phyloP scores from a whole-genome alignment of 2,888 invertebrate species.

The Xiphydria camelus region DNA sequence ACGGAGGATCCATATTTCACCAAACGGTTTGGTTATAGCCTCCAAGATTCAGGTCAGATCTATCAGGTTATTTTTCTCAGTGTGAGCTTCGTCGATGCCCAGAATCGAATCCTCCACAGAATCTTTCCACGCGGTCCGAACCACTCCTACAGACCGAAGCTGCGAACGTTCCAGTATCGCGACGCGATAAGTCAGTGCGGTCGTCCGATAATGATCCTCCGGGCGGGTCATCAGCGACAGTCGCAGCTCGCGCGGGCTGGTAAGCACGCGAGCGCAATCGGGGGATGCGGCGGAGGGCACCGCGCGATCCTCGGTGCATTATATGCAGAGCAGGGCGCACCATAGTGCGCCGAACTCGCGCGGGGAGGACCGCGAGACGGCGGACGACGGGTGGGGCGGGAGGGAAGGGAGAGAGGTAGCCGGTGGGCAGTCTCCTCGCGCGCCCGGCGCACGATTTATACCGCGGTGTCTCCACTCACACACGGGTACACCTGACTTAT shows the following conservation, averaged over 20 bases:
- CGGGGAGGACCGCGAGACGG: constrained; percentile 19
- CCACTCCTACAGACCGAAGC: too few species aligned
- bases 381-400: constrained; percentile 19
- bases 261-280: too few species aligned
- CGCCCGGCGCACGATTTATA: constrained; percentile 47
- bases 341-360: constrained; percentile 39
- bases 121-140: too few species aligned
- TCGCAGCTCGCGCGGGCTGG: constrained; percentile 2
- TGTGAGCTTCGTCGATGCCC: too few species aligned
- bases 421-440: constrained; percentile 47
- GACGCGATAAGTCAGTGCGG: constrained; percentile 17
- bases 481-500: constrained; percentile 52
- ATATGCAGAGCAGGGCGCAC: constrained; percentile 55
- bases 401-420: constrained; percentile 31
- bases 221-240: constrained; percentile 44
- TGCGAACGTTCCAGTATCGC: too few species aligned
- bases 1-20: too few species aligned
- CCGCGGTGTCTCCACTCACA: constrained; percentile 44
- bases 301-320: too few species aligned
- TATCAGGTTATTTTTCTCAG: too few species aligned
- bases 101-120: too few species aligned
- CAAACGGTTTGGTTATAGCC: too few species aligned
- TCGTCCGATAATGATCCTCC: constrained; percentile 46
- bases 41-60: too few species aligned
- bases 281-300: too few species aligned